Base-by-base conservation (phyloP, 2,113 vertebrate genomes). In the Mobula birostris region DNA sequence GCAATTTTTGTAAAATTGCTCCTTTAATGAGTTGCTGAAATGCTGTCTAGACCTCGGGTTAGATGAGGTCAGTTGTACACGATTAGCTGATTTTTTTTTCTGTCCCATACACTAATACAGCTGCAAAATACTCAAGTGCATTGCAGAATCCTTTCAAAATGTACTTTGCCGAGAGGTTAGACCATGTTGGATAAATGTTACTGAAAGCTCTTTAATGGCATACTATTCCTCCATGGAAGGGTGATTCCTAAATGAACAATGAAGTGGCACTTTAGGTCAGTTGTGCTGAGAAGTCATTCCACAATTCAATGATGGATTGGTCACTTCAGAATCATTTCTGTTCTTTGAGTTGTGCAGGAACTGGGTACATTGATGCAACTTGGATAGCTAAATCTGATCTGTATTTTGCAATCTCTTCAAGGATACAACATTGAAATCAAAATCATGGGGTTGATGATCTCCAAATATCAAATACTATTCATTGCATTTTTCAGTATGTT, bases 241-340 rank as follows among this genome's bases (percentile, higher is more conserved):
- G 61, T 63, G 61, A 66, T 90, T 90, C 85, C 61, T 90, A 32
- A 90, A 90, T 32, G 61, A 90, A 63, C 63, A 19, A 66, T 66
- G 61, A 90, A n/a, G 12, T 68, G 85, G 48, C 56, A 85, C 24
- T 85, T 61, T 61, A 58, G 82, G 61, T 90, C 29, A 90, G 29
- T 66, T 66, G 29, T 15, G 61, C 15, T 66, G 61, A n/a, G 61
- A 90, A 85, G 82, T 90, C 15, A 32, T 66, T 88, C 29, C 61
- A 90, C 85, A 90, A 63, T 90, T 66, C 29, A 90, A 5, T 90
- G 85, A 19, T 90, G n/a, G 85, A 32, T 90, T 68, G 85, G 85
- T 32, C 29, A 90, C 61, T 68, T 66, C 29, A 90, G 61, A 66
- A 32, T 32, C 61, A 90, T 68, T 85, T 68, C 58, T 19, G 29